Base-by-base conservation (phyloP, 2,797 vertebrate species). In the Enteromius anoplus region DNA sequence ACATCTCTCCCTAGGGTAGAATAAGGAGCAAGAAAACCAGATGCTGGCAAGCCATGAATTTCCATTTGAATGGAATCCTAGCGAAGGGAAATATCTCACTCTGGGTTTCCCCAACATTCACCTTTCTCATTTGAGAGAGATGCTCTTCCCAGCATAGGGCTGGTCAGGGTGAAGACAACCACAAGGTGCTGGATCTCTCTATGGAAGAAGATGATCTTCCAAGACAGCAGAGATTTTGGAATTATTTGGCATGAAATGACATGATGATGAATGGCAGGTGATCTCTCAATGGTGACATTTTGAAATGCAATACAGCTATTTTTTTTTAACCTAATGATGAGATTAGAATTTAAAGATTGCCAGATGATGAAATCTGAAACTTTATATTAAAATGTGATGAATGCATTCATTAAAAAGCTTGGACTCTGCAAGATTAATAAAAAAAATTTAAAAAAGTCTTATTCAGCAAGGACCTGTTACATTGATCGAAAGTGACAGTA, bases 31-130 rank as follows among this genome's bases (percentile, higher is more conserved):
- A 73, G 34, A 82, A 83, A 82, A 60, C 72, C 64, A 82, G 72
- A 82, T 29, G 21, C 5, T 45, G 72, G 49, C 60, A 10, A 82
- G 47, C 49, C 40, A 21, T 47, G 81, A 12, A 47, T 82, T 82
- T 76, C 73, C 72, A 69, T 55, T 75, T 42, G 72, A 26, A 76
- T 69, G 37, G 72, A 82, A 76, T 68, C 34, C 51, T 15, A 76
- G 34, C 21, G 23, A 75, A 75, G 72, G 64, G 51, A 76, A 76
- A 76, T 68, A 66, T 82, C 72, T 55, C 81, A 82, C 45, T 65
- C 71, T 75, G 62, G 80, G 49, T 66, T 75, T 42, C 49, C 64
- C 26, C 23, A 17, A 68, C 75, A 58, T 40, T 55, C 72, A 76
- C 68, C 79, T 81, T 80, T 60, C 17, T 70, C 26, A 12, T 58